Conservation (phyloP, 2,113 vertebrate species). For the Lamprologus lemairii region DNA sequence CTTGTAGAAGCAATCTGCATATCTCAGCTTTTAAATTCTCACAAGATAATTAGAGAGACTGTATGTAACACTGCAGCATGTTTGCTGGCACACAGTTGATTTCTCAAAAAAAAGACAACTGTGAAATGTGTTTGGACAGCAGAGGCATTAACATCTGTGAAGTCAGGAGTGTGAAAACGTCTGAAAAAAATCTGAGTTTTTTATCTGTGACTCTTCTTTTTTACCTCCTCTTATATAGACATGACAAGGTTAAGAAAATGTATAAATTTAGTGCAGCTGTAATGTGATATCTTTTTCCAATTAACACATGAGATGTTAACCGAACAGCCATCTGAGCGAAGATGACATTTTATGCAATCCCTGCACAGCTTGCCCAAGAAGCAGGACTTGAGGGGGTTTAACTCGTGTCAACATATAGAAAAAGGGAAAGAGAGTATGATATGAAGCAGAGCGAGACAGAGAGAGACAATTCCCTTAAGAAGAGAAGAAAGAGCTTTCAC, state of each 20-base stretch:
- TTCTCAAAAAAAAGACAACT: not conserved
- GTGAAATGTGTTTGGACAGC: slow-evolving; percentile 19
- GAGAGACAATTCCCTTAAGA: not conserved
- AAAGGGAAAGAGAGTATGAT: not conserved
- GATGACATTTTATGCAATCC: not conserved
- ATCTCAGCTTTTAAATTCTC: slow-evolving; percentile 15
- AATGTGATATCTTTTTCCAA: not conserved
- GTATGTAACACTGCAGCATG: not conserved
- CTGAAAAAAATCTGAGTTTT: not conserved
- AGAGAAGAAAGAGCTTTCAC: slow-evolving; percentile 17
- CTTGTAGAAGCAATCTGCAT: not conserved
- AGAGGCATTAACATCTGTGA: slow-evolving; percentile 17
- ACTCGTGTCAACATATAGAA: not conserved
- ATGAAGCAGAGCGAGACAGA: not conserved
- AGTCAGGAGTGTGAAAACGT: slow-evolving; percentile 3
- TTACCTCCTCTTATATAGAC: not conserved
- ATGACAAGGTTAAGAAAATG: slow-evolving; percentile 34
- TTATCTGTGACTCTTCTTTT: not conserved
- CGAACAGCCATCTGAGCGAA: not conserved
- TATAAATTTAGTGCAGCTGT: not conserved
- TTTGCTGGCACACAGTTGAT: slow-evolving; percentile 29
- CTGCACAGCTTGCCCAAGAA: not conserved
- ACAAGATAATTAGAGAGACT: not conserved
- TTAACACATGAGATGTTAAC: slow-evolving; percentile 1
- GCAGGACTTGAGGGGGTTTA: not conserved